Base-by-base conservation (phyloP, 2,888 invertebrate genomes). In the Pemphredon lugubris region DNA sequence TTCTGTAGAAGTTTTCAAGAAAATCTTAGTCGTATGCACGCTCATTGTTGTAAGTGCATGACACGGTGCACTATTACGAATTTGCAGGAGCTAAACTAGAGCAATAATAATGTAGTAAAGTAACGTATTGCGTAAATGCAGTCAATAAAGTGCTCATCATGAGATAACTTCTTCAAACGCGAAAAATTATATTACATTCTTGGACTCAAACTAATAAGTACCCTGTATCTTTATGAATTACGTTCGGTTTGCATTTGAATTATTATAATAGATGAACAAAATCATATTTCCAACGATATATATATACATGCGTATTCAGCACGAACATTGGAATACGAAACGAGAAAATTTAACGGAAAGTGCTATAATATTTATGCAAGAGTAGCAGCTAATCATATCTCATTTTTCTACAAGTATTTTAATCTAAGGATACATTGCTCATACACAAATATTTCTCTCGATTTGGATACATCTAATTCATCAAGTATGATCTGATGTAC, bases 51-150 rank as follows among this genome's bases (percentile, higher is more conserved):
- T 50, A 63, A 60, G 44, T 75, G 71, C 75, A 75, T 75, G 75
- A 66, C 42, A 37, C 45, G 61, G 63, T 75, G 71, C 66, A 71
- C 66, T 65, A 55, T 58, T 51, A 73, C 60, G 71, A 72, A 72
- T 61, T 75, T 58, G 58, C 14, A 70, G 13, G 45, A 26, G 18
- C 32, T 40, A 40, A 53, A 55, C 48, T 48, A 23, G 26, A 51
- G 34, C 32, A 30, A 34, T 34, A 50, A 37, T 9, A 14, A 60
- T 37, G 20, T 32, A 26, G 51, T 55, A 5, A 32, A 66, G 70
- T 71, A 60, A 72, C 61, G 58, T 65, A 42, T 79, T 80, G 77
- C 63, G 76, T 79, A 80, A 80, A 79, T 82, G 82, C 82, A 80
- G 82, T 80, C 67, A 50, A 61, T 16, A 59, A 18, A 53, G 20